Evolutionary conservation across 2,113 vertebrate genomes (phyloP).

Genomic region (Hippocampus zosterae): DNA sequence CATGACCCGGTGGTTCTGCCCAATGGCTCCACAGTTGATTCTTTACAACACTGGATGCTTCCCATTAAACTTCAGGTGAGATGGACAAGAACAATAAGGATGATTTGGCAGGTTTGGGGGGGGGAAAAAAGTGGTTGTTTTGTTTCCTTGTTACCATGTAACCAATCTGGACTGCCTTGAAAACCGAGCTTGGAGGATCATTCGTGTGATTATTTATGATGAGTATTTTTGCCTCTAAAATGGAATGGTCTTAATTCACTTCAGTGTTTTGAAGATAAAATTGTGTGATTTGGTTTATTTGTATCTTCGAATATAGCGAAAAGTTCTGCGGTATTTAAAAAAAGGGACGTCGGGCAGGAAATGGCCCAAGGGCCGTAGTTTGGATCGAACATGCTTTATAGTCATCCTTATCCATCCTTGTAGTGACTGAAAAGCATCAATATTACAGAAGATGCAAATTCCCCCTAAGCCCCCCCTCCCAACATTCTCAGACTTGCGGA

Average conservation of each 20-base stretch:
- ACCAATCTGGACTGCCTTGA: constrained; percentile 27
- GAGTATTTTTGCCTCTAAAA: too few relatives aligned
- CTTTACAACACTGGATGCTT: constrained; percentile 84
- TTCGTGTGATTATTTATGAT: too few relatives aligned
- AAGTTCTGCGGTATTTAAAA: too few relatives aligned
- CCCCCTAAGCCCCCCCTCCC: too few relatives aligned
- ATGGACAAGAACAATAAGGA: neutral
- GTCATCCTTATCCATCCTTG: neutral
- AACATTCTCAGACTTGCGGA: neutral
- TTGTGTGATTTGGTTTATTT: too few relatives aligned
- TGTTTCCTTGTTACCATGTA: constrained; percentile 39
- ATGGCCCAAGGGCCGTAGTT: too few relatives aligned
- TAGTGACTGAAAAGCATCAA: neutral
- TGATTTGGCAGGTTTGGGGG: constrained; percentile 17
- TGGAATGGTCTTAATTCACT: too few relatives aligned
- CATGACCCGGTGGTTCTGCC: constrained; percentile 84
- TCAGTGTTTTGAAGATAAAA: too few relatives aligned
- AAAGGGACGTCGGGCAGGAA: too few relatives aligned
- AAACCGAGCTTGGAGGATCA: constrained; percentile 28
- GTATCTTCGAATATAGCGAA: too few relatives aligned
- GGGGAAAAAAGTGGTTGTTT: constrained; percentile 38
- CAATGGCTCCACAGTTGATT: constrained; percentile 75
- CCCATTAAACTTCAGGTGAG: constrained; percentile 84
- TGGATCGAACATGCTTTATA: too few relatives aligned
- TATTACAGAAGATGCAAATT: neutral